Conservation (phyloP, 2,888 invertebrate genomes). For the Ecdyonurus torrentis region DNA sequence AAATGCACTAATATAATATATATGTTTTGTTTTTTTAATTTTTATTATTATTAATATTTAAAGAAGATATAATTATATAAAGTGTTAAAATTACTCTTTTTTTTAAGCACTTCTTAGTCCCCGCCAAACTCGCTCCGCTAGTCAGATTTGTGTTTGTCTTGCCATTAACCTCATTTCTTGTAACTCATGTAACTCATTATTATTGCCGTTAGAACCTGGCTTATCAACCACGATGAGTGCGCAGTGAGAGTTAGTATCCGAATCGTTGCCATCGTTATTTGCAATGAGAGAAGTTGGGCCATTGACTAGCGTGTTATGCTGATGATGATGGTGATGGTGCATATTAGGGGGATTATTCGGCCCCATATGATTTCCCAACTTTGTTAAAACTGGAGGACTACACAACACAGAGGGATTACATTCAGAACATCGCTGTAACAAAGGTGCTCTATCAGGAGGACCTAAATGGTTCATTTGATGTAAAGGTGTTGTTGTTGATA, state of each 20-base stretch:
- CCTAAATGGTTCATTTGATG: conserved; percentile 9
- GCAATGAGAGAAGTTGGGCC: background rate
- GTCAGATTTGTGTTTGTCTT: conserved; percentile 20
- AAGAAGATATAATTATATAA: no score
- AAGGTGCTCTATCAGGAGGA: conserved; percentile 27
- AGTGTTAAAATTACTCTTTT: no score
- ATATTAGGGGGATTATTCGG: background rate
- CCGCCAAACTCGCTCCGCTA: conserved; percentile 15
- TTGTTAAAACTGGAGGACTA: background rate
- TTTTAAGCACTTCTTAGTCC: background rate
- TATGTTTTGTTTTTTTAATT: background rate
- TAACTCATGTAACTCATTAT: conserved; percentile 62
- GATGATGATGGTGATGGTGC: no score
- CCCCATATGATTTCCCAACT: background rate
- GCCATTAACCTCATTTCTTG: conserved; percentile 17
- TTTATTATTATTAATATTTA: background rate
- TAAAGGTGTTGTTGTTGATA: conserved; percentile 11
- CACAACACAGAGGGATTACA: conserved; percentile 16
- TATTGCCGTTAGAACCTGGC: conserved; percentile 48
- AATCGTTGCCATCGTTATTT: conserved; percentile 32
- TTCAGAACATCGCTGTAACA: conserved; percentile 23
- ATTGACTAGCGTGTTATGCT: background rate
- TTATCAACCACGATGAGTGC: conserved; percentile 23
- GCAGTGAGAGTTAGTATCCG: conserved; percentile 38
- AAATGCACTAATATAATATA: background rate